These are phyloP conservation scores for Rhinophrynus dorsalis DNA, from an alignment of 2,797 vertebrate genomes.

Conservation along the genomic window DNA sequence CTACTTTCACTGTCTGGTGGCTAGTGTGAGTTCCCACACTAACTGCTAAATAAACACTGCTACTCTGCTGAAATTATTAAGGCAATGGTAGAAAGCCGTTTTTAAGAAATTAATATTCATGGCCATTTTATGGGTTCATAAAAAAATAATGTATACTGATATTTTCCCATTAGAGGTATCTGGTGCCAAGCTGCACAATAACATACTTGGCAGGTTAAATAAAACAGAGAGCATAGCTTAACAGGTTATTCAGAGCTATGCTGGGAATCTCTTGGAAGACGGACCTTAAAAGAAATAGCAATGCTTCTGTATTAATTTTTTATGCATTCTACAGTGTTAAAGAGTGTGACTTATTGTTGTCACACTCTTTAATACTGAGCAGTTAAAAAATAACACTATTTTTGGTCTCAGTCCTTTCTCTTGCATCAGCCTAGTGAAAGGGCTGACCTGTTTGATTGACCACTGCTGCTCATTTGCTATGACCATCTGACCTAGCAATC, in stretches of 20 bases:
- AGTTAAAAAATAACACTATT: too few relatives aligned
- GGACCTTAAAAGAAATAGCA: too few relatives aligned
- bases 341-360: not conserved
- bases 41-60: slow-evolving; percentile 34
- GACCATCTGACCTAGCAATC: too few relatives aligned
- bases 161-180: slow-evolving; percentile 38
- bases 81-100: slow-evolving; percentile 24
- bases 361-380: not conserved
- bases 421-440: too few relatives aligned
- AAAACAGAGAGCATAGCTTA: not conserved
- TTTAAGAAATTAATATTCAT: slow-evolving; percentile 45
- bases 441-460: too few relatives aligned
- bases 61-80: slow-evolving; percentile 21
- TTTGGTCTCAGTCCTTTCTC: too few relatives aligned
- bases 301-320: too few relatives aligned
- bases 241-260: not conserved
- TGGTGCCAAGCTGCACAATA: slow-evolving; percentile 20
- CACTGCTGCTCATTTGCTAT: too few relatives aligned
- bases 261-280: not conserved
- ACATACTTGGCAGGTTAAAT: slow-evolving; percentile 9
- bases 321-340: too few relatives aligned
- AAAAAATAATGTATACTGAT: slow-evolving; percentile 38
- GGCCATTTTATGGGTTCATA: slow-evolving; percentile 38
- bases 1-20: not conserved
- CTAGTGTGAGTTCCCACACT: not conserved